phyloP scores from a whole-genome alignment of 2,888 invertebrate genomes.

The Pachycephus smyrnensis region DNA sequence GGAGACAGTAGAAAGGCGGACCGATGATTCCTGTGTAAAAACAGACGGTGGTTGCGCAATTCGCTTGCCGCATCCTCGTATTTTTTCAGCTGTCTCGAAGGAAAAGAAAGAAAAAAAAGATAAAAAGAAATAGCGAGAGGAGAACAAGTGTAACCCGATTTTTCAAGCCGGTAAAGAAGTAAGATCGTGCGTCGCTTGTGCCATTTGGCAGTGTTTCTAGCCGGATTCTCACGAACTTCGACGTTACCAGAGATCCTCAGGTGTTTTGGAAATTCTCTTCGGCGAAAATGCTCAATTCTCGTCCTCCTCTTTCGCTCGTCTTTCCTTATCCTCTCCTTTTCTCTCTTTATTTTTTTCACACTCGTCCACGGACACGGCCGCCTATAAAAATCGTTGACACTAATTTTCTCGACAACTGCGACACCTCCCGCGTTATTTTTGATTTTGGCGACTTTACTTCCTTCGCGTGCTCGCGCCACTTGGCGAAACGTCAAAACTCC shows the following conservation, averaged over 20 bases:
- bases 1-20: background rate
- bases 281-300: background rate
- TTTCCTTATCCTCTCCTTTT: background rate
- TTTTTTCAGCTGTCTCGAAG: background rate
- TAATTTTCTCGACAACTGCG: background rate
- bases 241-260: background rate
- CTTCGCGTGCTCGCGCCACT: background rate
- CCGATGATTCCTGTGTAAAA: background rate
- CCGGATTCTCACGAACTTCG: background rate
- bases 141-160: background rate
- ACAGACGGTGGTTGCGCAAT: background rate
- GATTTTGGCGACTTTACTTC: background rate
- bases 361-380: background rate
- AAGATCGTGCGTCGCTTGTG: background rate
- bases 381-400: background rate
- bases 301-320: background rate
- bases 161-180: background rate
- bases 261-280: background rate
- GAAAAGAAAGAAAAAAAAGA: background rate
- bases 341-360: background rate
- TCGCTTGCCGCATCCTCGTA: background rate
- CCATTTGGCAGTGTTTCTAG: background rate
- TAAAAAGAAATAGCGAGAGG: background rate
- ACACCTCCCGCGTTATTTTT: background rate
- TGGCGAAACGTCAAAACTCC: background rate